Evolutionary conservation across 2,113 vertebrate genomes (phyloP).

Genomic region (Chlorodrepanis virens): DNA sequence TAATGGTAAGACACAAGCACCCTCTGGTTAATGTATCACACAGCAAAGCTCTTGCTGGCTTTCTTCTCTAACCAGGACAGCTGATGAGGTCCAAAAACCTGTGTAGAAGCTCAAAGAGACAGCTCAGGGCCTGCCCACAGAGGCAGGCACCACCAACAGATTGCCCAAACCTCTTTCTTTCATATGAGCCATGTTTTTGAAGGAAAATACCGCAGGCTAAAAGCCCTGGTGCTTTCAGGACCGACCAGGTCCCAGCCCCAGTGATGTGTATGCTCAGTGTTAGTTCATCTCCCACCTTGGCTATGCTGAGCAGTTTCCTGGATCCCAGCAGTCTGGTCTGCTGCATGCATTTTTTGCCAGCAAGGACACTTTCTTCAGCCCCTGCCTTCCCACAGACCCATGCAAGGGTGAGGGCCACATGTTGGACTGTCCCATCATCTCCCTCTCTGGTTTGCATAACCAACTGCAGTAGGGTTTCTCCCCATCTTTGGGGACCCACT

Average conservation of each 20-base stretch:
- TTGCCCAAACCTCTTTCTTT: neutral
- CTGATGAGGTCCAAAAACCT: neutral
- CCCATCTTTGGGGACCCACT: neutral
- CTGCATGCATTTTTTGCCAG: neutral
- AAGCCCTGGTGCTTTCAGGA: neutral
- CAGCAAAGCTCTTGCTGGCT: neutral
- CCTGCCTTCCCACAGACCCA: neutral
- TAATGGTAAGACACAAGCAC: neutral
- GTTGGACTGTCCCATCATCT: neutral
- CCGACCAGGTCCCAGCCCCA: neutral
- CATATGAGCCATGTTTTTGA: neutral
- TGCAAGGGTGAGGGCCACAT: fast-evolving
- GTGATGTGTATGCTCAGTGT: neutral
- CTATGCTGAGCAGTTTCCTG: neutral
- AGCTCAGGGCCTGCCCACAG: neutral
- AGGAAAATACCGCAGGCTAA: neutral
- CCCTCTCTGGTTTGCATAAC: neutral
- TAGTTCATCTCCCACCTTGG: neutral
- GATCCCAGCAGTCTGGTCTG: neutral
- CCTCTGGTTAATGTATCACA: neutral
- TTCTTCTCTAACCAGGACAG: neutral
- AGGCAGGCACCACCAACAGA: neutral
- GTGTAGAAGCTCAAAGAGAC: neutral
- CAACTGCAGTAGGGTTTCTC: neutral
- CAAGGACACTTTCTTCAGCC: neutral